phyloP scores from a whole-genome alignment of 2,113 vertebrate genomes.

The Plotosus lineatus region DNA sequence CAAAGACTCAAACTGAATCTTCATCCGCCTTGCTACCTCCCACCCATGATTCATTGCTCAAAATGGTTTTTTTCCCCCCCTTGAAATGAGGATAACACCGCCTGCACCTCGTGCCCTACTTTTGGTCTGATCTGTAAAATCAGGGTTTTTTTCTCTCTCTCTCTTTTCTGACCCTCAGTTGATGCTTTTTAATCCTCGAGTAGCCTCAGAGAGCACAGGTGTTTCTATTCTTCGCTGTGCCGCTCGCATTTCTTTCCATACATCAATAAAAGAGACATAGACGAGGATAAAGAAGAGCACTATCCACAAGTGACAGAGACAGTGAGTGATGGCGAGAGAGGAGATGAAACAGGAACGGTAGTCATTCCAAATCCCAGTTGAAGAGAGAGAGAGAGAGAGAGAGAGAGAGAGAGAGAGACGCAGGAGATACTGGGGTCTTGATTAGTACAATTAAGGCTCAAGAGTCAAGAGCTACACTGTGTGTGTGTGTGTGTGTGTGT shows the following conservation, averaged over 20 bases:
- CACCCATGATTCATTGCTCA: background rate
- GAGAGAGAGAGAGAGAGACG: background rate
- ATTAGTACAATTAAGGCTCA: background rate
- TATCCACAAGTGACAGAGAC: background rate
- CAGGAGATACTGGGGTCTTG: background rate
- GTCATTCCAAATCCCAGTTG: background rate
- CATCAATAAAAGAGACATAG: conserved; percentile 27
- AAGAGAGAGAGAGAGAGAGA: too few relatives aligned
- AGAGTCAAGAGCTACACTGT: background rate
- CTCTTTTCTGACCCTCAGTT: background rate
- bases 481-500: background rate
- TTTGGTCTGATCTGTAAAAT: conserved; percentile 13
- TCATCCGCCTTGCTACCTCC: background rate
- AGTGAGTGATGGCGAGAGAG: background rate
- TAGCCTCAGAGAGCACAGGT: background rate
- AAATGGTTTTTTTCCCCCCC: background rate
- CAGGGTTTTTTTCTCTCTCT: too few relatives aligned
- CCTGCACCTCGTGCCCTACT: background rate
- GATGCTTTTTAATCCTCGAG: background rate
- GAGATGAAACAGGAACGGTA: background rate
- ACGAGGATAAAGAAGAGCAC: conserved; percentile 9
- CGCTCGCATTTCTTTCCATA: background rate
- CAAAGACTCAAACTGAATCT: conserved; percentile 21
- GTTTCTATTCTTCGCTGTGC: background rate
- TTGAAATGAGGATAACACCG: background rate